These are phyloP conservation scores for Pachyrhynchus sulphureomaculatus DNA, from an alignment of 1,140 invertebrate genomes.

Conservation along the genomic window DNA sequence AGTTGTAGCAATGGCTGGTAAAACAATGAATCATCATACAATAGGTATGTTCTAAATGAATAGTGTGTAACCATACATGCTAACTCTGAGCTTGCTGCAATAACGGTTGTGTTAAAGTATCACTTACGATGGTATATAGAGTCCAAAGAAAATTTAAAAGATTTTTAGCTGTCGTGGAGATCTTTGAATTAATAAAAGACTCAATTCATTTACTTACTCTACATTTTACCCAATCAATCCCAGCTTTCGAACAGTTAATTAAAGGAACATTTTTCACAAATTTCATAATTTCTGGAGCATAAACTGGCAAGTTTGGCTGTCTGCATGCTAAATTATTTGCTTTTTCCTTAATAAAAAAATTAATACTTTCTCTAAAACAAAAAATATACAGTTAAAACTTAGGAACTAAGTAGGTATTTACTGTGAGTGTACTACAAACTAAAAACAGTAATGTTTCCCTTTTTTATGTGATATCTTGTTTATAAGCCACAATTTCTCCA, in stretches of 20 bases:
- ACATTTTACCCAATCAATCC: slow-evolving; percentile 60
- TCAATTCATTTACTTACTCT: slow-evolving; percentile 43
- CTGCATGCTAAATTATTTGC: slow-evolving; percentile 55
- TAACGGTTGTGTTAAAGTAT: too few species aligned
- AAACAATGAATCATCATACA: too few species aligned
- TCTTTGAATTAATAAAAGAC: not conserved
- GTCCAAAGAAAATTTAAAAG: not conserved
- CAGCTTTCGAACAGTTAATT: slow-evolving; percentile 60
- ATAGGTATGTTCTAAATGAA: too few species aligned
- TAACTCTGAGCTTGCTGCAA: too few species aligned
- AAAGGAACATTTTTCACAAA: slow-evolving; percentile 62
- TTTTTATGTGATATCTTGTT: too few species aligned
- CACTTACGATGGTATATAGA: too few species aligned
- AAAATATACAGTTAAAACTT: slow-evolving; percentile 4
- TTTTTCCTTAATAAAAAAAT: slow-evolving; percentile 29
- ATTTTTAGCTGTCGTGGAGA: not conserved
- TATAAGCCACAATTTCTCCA: too few species aligned
- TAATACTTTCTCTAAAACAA: slow-evolving; percentile 35
- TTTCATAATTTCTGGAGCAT: slow-evolving; percentile 67
- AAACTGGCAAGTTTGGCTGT: slow-evolving; percentile 64
- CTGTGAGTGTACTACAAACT: too few species aligned
- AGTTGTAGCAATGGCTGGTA: too few species aligned
- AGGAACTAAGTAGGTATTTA: too few species aligned
- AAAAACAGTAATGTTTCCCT: too few species aligned
- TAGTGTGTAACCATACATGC: too few species aligned